Evolutionary conservation across 2,888 invertebrate species (phyloP).

Genomic region (Andrena haemorrhoa): DNA sequence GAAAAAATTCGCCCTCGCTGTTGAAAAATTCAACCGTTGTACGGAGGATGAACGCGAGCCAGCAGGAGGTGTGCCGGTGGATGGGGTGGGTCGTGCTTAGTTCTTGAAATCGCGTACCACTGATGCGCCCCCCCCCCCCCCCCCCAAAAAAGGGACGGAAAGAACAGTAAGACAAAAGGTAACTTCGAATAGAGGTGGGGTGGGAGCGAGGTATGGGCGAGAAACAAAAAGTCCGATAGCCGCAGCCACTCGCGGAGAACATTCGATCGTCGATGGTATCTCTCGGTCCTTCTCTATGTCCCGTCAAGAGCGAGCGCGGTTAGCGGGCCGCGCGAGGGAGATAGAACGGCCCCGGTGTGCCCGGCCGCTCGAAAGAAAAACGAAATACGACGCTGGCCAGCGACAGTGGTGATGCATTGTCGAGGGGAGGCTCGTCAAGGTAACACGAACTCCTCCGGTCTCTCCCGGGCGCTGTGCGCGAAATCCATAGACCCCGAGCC

Average conservation of each 20-base stretch:
- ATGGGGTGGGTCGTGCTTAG: slow-evolving; percentile 16
- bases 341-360: slow-evolving; percentile 13
- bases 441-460: slow-evolving; percentile 43
- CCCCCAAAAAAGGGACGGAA: slow-evolving; percentile 9
- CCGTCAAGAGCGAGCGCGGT: slow-evolving; percentile 41
- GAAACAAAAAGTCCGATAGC: slow-evolving; percentile 53
- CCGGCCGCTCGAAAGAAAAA: slow-evolving; percentile 42
- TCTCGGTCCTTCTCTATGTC: slow-evolving; percentile 9
- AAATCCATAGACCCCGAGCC: slow-evolving; percentile 47
- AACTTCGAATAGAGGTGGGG: slow-evolving; percentile 31
- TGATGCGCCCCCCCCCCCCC: slow-evolving; percentile 47
- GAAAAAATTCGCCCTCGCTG: not conserved
- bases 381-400: slow-evolving; percentile 57
- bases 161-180: slow-evolving; percentile 24
- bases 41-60: not conserved
- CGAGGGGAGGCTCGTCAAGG: slow-evolving; percentile 57
- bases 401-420: slow-evolving; percentile 60
- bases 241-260: slow-evolving; percentile 47
- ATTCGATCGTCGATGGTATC: slow-evolving; percentile 56
- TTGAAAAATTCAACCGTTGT: not conserved
- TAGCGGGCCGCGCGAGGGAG: slow-evolving; percentile 58
- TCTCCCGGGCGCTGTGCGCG: slow-evolving; percentile 19
- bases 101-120: slow-evolving; percentile 43
- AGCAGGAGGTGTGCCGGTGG: not conserved
- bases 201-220: slow-evolving; percentile 15